A percentile compares a stretch with the other conserved stretches of the same genome.
Evolutionary conservation across 2,888 invertebrate genomes (phyloP).

Genomic region (Drosophila glabriapex): DNA sequence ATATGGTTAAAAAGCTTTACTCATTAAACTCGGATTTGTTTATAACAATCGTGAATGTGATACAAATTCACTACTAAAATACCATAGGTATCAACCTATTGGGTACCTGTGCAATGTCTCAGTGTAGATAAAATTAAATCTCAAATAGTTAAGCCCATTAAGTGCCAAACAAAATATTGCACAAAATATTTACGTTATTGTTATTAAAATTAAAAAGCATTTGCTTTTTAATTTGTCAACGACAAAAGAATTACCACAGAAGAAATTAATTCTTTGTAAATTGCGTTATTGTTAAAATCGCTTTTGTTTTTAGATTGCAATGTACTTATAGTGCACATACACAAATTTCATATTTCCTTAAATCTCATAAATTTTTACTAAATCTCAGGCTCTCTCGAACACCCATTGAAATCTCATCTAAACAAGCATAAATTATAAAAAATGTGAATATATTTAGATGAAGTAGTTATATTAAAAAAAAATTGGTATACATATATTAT

Average conservation of each 20-base stretch:
- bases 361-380: conserved; percentile 34
- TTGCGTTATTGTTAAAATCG: conserved; percentile 5
- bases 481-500: conserved; percentile 4
- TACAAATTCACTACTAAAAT: conserved; percentile 15
- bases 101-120: conserved; percentile 11
- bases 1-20: conserved; percentile 66
- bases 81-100: neutral
- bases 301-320: conserved; percentile 3
- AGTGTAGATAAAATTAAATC: conserved; percentile 12
- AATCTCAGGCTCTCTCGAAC: conserved; percentile 53
- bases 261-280: conserved; percentile 7
- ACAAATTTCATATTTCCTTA: conserved; percentile 2
- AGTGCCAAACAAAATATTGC: conserved; percentile 47
- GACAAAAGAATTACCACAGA: neutral
- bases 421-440: conserved; percentile 2
- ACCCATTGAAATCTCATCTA: conserved; percentile 27
- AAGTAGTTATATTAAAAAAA: conserved; percentile 18
- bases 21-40: conserved; percentile 27
- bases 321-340: conserved; percentile 17
- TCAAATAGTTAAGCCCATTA: conserved; percentile 15
- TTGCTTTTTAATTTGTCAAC: neutral
- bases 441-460: conserved; percentile 44
- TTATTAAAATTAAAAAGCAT: neutral
- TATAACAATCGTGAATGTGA: conserved; percentile 24
- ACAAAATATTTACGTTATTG: conserved; percentile 13